phyloP scores from a whole-genome alignment of 2,797 vertebrate species.

The Eurystomus glaucurus region DNA sequence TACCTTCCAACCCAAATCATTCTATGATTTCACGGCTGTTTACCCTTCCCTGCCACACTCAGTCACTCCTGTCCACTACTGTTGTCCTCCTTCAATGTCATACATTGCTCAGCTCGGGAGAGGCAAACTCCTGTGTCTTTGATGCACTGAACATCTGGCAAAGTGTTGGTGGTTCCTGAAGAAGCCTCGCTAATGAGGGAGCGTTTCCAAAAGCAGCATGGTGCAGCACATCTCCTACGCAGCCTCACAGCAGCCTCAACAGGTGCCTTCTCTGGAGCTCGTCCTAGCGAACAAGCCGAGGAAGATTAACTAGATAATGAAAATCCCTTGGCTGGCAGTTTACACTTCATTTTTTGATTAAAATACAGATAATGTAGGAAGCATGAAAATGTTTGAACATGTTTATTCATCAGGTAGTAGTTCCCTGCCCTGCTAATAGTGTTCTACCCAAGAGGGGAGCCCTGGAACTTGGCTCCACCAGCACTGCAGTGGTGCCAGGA shows the following conservation, averaged over 20 bases:
- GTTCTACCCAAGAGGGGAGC: rapidly evolving
- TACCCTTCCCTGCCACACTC: background rate
- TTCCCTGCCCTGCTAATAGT: background rate
- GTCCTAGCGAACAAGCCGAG: background rate
- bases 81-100: background rate
- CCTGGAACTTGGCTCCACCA: background rate
- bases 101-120: background rate
- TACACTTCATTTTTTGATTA: background rate
- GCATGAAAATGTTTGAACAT: background rate
- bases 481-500: rapidly evolving
- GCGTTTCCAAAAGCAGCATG: background rate
- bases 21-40: rapidly evolving
- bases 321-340: background rate
- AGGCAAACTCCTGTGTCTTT: rapidly evolving
- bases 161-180: background rate
- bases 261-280: background rate
- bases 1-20: no score
- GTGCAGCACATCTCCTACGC: background rate
- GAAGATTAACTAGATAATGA: background rate
- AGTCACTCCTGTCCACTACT: rapidly evolving
- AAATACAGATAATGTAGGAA: background rate
- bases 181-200: background rate
- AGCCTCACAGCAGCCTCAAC: background rate
- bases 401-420: background rate
- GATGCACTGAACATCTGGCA: rapidly evolving